These are phyloP conservation scores for Drosophila anceps DNA, from an alignment of 2,888 invertebrate species.

Conservation along the genomic window DNA sequence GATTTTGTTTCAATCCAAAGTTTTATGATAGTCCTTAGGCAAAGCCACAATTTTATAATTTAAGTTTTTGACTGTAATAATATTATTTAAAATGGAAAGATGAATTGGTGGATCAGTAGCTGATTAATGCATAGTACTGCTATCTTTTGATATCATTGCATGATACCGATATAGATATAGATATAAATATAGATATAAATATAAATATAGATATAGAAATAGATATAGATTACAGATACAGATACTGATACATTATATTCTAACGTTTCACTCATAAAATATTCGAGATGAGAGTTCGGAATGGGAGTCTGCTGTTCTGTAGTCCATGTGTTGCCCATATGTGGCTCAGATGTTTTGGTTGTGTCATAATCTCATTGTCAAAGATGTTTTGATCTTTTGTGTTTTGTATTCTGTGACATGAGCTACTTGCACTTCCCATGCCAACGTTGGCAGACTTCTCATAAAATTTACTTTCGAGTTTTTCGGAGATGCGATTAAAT, in stretches of 20 bases:
- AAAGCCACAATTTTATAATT: no score
- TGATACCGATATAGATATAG: not conserved
- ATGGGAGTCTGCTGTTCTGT: not conserved
- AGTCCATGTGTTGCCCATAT: constrained; percentile 63
- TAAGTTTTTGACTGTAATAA: no score
- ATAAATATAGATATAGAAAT: not conserved
- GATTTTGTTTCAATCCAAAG: no score
- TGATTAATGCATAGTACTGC: no score
- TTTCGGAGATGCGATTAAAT: not conserved
- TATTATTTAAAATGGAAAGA: no score
- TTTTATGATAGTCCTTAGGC: no score
- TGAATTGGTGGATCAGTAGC: no score
- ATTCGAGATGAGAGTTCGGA: not conserved
- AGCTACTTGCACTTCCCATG: constrained; percentile 22
- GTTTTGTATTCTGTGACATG: constrained; percentile 26
- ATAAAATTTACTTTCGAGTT: constrained; percentile 23
- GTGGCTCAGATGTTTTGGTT: constrained; percentile 62
- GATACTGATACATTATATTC: constrained; percentile 13
- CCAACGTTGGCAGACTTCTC: not conserved
- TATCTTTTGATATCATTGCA: no score
- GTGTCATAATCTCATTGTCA: constrained; percentile 59
- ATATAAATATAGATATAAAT: not conserved
- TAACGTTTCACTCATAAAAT: constrained; percentile 7
- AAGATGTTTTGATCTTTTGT: constrained; percentile 47
- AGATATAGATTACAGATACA: not conserved